These are phyloP conservation scores for Umimayanthus kanabou DNA, from an alignment of 92 coral and sea anemone genomes.

Conservation along the genomic window DNA sequence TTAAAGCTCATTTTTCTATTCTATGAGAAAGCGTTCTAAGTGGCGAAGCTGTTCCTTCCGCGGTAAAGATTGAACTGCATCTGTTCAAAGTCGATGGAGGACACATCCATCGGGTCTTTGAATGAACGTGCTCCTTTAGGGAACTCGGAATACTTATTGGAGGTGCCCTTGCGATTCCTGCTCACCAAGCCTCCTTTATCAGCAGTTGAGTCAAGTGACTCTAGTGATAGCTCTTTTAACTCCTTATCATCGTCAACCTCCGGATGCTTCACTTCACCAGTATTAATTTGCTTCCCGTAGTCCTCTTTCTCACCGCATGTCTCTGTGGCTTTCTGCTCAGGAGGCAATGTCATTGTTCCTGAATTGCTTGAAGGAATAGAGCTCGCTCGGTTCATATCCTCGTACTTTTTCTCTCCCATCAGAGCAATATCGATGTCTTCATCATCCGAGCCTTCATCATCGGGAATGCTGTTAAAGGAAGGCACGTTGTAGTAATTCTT, in stretches of 20 bases:
- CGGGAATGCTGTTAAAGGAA: conserved; percentile 72
- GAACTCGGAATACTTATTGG: conserved; percentile 25
- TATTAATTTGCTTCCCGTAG: not conserved
- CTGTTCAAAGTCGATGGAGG: conserved; percentile 25
- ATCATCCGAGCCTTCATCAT: conserved; percentile 42
- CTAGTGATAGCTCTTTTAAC: not conserved
- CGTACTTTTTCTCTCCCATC: conserved; percentile 10
- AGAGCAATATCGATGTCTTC: conserved; percentile 39
- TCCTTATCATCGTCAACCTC: not conserved
- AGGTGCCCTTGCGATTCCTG: not conserved
- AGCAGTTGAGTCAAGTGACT: not conserved
- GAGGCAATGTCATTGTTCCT: not conserved
- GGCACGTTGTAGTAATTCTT: conserved; percentile 84
- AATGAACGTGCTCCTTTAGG: not conserved
- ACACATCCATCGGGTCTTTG: conserved; percentile 23
- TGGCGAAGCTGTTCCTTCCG: not conserved
- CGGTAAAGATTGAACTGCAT: conserved; percentile 30
- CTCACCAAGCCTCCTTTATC: not conserved
- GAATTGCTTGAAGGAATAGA: conserved; percentile 2
- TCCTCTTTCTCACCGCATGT: not conserved
- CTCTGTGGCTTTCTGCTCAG: not conserved
- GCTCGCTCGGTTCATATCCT: not conserved
- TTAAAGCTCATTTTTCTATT: too few species aligned
- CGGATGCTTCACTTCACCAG: not conserved
- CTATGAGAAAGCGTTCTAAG: not conserved